Base-by-base conservation (phyloP, 2,797 vertebrate species). In the Parambassis ranga region DNA sequence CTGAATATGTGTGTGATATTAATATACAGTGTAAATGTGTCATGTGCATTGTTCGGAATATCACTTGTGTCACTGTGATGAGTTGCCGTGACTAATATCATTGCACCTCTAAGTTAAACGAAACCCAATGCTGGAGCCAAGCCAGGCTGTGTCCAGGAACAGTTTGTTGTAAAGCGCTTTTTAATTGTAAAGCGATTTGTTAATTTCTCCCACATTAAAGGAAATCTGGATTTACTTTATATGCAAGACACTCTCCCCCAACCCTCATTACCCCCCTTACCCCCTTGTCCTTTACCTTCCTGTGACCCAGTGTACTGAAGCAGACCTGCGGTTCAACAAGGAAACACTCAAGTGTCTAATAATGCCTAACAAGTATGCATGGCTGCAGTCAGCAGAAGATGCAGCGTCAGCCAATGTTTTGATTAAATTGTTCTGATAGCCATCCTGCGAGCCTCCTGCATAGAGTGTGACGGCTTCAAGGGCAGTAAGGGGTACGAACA, bases 81-180 rank as follows among this genome's bases (percentile, higher is more conserved):
- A 65, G 15, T 60, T 22, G 16, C 41, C 65, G 73, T 65, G 71
- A 81, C 77, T 79, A 81, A 82, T 68, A 53, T 48, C 65, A 72
- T 68, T 57, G 57, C 71, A 5, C 42, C 42, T 66, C 37, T 59
- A 55, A 53, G 43, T 38, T 62, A 32, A 57, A 62, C 31, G 10
- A 42, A 62, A 32, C 10, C 48, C 44, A 42, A 65, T 73, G 59
- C 81, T 81, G 79, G 79, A 82, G 75, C 82, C 77, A 49, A 50
- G 43, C 35, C 32, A 15, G 0, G 43, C 38, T 42, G 44, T 22
- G 26, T 61, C 67, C 61, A 57, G 58, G 35, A 27, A 24, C 4
- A 0, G 46, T 5, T 18, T 52, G 48, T 28, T 20, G 16, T 2
- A 0, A 9, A 3, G 19, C 1, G 22, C 67, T 76, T 77, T n/a